Evolutionary conservation across 1,140 invertebrate genomes (phyloP).

Genomic region (Dinoponera quadriceps): DNA sequence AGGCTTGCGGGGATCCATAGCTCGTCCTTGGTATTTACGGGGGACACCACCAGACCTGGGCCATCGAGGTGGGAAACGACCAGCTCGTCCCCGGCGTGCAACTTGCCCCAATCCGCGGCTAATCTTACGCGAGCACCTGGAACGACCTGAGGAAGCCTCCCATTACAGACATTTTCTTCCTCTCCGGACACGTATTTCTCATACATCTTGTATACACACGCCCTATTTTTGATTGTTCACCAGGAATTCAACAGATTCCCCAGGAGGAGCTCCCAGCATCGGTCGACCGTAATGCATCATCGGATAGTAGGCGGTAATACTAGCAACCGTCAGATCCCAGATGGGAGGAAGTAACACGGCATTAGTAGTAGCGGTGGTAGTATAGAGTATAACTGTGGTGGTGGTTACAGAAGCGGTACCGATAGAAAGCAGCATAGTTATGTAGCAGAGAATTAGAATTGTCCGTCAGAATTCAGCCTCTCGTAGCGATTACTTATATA

Average conservation of each 20-base stretch:
- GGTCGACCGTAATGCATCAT: too few relatives aligned
- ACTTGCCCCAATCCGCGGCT: constrained; percentile 85
- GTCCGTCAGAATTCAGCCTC: too few relatives aligned
- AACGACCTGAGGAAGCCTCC: constrained; percentile 82
- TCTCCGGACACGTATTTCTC: background rate
- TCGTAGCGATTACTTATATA: constrained; percentile 9
- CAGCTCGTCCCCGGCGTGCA: constrained; percentile 86
- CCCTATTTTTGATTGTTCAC: constrained; percentile 18
- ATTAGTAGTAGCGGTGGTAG: constrained; percentile 1
- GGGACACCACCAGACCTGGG: constrained; percentile 83
- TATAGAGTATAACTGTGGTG: constrained; percentile 23
- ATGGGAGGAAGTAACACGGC: background rate
- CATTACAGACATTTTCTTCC: constrained; percentile 31
- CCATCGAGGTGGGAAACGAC: constrained; percentile 84
- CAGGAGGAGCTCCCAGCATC: constrained; percentile 32
- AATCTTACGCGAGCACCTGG: constrained; percentile 86
- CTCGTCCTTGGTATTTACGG: constrained; percentile 81
- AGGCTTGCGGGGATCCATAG: constrained; percentile 89
- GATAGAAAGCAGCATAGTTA: constrained; percentile 35
- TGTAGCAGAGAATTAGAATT: constrained; percentile 32
- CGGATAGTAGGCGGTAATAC: background rate
- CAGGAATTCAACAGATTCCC: constrained; percentile 14
- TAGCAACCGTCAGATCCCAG: constrained; percentile 9
- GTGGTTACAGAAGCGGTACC: constrained; percentile 41
- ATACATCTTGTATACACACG: constrained; percentile 51